Evolutionary conservation across 1,140 invertebrate genomes (phyloP), one percentile per base, ranked within the genome.

Genomic region (Pantala flavescens): DNA sequence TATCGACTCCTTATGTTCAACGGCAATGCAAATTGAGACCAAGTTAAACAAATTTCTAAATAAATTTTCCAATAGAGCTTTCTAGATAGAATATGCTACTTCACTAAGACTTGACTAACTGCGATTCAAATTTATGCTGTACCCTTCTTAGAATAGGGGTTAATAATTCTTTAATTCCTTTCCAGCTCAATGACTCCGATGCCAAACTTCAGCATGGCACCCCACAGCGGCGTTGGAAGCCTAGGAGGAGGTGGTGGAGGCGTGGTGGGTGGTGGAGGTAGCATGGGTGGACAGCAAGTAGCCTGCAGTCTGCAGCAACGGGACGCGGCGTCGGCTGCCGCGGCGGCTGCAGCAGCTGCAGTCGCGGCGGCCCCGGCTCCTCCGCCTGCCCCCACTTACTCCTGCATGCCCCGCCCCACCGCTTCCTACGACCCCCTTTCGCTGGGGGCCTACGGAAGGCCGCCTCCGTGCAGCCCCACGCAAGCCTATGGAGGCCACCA

Each of bases 221-320:
- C 71, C 16, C 76, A 77, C 74, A 23, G 81, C 82, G 77, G 75
- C 85, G 28, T 82, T 82, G 23, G 78, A 81, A 0, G 80, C 81
- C 49, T 63, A 0, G 80, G 82, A 14, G 84, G 83, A 12, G 86
- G 86, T 84, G 85, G 85, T 0, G 82, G 83, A 81, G 83, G 83
- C 16, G 83, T 83, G 80, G 82, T 63, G 3, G 49, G 49, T 63
- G n/a, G 49, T 12, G 49, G 49, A 16, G 28, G 19, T 24, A 72
- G 82, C 10, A 82, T 85, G n/a, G 83, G 83, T 0, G 86, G 86
- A 7, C 86, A 85, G 24, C 85, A 87, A 0, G 85, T 85, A 3
- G 84, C 87, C 0, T 89, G 87, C 0, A 88, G 90, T 82, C 84
- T 92, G 21, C 90, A 91, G 80, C 88, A 90, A 79, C 83, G 88